Evolutionary conservation across 2,888 invertebrate species (phyloP).

Genomic region (Invenusta paracnida): DNA sequence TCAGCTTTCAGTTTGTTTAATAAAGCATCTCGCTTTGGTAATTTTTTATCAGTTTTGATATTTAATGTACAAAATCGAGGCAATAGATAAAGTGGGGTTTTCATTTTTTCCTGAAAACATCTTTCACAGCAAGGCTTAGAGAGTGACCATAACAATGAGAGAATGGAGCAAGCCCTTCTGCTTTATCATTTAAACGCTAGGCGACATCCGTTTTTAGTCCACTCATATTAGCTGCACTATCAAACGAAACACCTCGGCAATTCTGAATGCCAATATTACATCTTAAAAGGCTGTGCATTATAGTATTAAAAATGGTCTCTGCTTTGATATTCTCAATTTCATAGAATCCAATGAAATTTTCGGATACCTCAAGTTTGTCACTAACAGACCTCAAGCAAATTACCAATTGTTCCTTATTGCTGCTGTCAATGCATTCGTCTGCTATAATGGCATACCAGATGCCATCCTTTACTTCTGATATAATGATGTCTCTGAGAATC

Average conservation of each 20-base stretch:
- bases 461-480: background rate
- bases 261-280: background rate
- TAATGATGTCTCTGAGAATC: background rate
- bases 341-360: background rate
- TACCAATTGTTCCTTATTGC: conserved; percentile 26
- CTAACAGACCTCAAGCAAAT: conserved; percentile 22
- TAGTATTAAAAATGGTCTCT: background rate
- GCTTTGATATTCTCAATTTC: background rate
- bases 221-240: background rate
- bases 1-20: background rate
- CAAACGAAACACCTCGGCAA: background rate
- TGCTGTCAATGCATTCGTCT: background rate
- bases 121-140: background rate
- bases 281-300: background rate
- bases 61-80: background rate
- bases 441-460: background rate
- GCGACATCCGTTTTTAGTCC: background rate
- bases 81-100: background rate
- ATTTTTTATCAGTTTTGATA: background rate
- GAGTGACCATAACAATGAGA: background rate
- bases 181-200: background rate
- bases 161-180: background rate
- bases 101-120: background rate
- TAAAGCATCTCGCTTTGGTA: background rate
- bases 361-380: background rate